Evolutionary conservation across 2,797 vertebrate genomes (phyloP).

Genomic region (Oreochromis mossambicus): DNA sequence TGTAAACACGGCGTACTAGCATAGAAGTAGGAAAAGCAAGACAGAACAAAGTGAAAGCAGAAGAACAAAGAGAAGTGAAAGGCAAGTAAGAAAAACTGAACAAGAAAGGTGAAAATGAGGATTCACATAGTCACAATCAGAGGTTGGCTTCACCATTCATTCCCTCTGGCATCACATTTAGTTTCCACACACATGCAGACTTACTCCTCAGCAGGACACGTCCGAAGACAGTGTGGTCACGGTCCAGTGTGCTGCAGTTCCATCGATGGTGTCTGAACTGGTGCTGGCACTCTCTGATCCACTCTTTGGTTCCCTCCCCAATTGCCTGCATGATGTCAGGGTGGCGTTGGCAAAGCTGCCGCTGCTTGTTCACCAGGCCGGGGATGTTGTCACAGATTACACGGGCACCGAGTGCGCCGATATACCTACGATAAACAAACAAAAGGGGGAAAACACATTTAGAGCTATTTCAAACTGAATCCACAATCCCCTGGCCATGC

Average conservation of each 20-base stretch:
- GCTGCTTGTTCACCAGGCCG: conserved; percentile 93
- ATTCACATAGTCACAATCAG: neutral
- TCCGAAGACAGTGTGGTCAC: conserved; percentile 96
- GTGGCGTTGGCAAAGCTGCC: conserved; percentile 93
- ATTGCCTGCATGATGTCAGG: conserved; percentile 98
- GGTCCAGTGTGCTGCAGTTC: conserved; percentile 97
- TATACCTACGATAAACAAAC: conserved; percentile 81
- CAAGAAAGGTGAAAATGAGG: neutral
- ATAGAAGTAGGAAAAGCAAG: neutral
- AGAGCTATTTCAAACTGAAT: neutral
- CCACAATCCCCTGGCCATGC: neutral
- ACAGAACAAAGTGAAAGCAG: conserved; percentile 5
- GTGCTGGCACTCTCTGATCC: conserved; percentile 97
- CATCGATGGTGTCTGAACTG: conserved; percentile 98
- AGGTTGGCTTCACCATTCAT: neutral
- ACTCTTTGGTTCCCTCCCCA: conserved; percentile 94
- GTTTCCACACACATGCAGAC: conserved; percentile 48
- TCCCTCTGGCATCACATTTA: neutral
- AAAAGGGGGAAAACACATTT: neutral
- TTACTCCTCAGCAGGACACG: conserved; percentile 93
- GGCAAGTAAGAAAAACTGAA: conserved; percentile 8
- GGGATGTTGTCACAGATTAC: conserved; percentile 98
- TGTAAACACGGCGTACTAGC: conserved; percentile 49
- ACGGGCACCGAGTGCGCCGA: conserved; percentile 90
- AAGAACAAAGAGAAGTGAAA: neutral